A percentile compares a stretch with the other conserved stretches of the same genome.
These are phyloP conservation scores for Halictus rubicundus DNA, from an alignment of 1,140 invertebrate species.

Conservation along the genomic window DNA sequence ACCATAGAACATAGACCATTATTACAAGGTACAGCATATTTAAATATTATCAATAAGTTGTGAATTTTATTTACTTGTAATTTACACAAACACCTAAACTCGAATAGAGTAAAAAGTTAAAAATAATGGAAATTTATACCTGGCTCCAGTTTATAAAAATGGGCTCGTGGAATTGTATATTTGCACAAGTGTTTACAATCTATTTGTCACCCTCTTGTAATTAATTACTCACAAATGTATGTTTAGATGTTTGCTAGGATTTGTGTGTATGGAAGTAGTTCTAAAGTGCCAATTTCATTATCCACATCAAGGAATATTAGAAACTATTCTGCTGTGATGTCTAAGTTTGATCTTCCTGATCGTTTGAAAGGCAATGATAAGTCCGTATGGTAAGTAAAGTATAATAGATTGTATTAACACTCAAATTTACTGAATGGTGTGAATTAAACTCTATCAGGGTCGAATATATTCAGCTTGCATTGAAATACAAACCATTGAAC, in stretches of 20 bases:
- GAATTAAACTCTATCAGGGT: constrained; percentile 85
- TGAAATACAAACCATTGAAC: constrained; percentile 95
- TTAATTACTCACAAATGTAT: background rate
- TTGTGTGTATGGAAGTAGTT: constrained; percentile 28
- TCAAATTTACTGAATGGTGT: constrained; percentile 24
- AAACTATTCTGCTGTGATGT: constrained; percentile 64
- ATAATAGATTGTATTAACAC: constrained; percentile 1
- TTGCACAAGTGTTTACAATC: no score
- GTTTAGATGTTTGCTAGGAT: constrained; percentile 61
- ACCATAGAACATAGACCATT: background rate
- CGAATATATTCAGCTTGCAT: constrained; percentile 94
- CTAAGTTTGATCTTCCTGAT: constrained; percentile 79
- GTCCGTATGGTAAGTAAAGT: constrained; percentile 80
- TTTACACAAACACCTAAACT: background rate
- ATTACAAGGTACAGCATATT: background rate
- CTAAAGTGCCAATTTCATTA: constrained; percentile 21
- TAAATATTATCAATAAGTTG: background rate
- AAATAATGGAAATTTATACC: no score
- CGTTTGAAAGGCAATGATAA: constrained; percentile 80
- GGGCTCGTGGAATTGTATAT: no score
- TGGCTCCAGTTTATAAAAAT: no score
- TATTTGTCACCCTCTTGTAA: background rate
- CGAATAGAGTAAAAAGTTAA: no score
- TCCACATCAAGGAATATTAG: constrained; percentile 42
- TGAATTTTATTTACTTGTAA: background rate